Conservation (phyloP, 2,113 vertebrate genomes). For the Solenodon paradoxus region DNA sequence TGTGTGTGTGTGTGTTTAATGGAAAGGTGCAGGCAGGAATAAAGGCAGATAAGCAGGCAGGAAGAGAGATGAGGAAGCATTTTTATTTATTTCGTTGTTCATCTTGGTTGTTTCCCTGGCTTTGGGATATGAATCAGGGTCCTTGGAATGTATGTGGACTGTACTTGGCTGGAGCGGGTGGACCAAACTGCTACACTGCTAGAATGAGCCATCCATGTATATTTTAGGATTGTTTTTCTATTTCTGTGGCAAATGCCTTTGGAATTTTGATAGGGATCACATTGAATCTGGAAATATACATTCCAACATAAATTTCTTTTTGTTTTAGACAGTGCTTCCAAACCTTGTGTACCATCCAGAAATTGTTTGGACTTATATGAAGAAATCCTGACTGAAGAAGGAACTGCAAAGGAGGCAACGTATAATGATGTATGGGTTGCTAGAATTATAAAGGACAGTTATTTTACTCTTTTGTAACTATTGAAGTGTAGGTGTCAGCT, state of each 20-base stretch:
- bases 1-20: no score
- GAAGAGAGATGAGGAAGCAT: no score
- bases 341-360: constrained; percentile 75
- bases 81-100: no score
- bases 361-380: constrained; percentile 95
- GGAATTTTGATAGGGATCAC: background rate
- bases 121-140: no score
- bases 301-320: constrained; percentile 53
- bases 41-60: no score
- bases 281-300: background rate
- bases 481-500: background rate
- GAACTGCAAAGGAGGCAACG: constrained; percentile 89
- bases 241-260: background rate
- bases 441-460: background rate
- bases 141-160: no score
- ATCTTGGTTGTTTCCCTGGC: no score
- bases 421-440: constrained; percentile 87
- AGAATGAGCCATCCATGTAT: no score
- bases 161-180: no score
- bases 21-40: no score
- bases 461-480: background rate
- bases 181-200: no score
- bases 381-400: constrained; percentile 93
- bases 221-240: background rate
- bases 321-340: constrained; percentile 73